phyloP scores from a whole-genome alignment of 2,797 vertebrate species.

The Phoxinus dragarum region DNA sequence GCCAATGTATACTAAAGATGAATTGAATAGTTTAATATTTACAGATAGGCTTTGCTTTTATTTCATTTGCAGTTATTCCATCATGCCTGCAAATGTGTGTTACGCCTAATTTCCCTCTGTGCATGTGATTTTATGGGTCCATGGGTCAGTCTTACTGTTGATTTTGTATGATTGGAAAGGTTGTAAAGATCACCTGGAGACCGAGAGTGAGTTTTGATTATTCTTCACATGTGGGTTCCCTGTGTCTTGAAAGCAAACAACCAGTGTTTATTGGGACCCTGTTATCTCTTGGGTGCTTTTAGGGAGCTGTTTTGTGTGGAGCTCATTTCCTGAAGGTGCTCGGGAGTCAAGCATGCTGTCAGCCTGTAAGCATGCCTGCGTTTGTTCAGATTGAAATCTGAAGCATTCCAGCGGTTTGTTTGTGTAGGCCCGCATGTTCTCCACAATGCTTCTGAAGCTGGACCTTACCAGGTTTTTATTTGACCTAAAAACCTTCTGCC shows the following conservation, averaged over 20 bases:
- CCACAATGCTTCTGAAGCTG: background rate
- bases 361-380: background rate
- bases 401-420: slow-evolving; percentile 30
- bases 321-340: slow-evolving; percentile 57
- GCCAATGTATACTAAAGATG: background rate
- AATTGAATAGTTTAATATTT: slow-evolving; percentile 1
- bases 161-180: slow-evolving; percentile 17
- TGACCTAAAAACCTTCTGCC: background rate
- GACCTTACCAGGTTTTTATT: background rate
- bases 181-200: slow-evolving; percentile 57
- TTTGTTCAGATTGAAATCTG: slow-evolving; percentile 27
- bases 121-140: slow-evolving; percentile 30
- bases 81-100: background rate
- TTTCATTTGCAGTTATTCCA: slow-evolving; percentile 33
- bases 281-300: slow-evolving; percentile 57
- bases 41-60: slow-evolving; percentile 16
- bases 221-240: slow-evolving; percentile 35
- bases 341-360: slow-evolving; percentile 10
- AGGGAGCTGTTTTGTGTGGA: slow-evolving; percentile 7
- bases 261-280: background rate
- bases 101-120: slow-evolving; percentile 28
- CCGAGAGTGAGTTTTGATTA: slow-evolving; percentile 46
- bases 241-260: slow-evolving; percentile 50
- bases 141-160: slow-evolving; percentile 9
- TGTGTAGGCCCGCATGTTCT: slow-evolving; percentile 1